Conservation (phyloP, 2,888 invertebrate species). For the Liopterus haemorrhoidalis region DNA sequence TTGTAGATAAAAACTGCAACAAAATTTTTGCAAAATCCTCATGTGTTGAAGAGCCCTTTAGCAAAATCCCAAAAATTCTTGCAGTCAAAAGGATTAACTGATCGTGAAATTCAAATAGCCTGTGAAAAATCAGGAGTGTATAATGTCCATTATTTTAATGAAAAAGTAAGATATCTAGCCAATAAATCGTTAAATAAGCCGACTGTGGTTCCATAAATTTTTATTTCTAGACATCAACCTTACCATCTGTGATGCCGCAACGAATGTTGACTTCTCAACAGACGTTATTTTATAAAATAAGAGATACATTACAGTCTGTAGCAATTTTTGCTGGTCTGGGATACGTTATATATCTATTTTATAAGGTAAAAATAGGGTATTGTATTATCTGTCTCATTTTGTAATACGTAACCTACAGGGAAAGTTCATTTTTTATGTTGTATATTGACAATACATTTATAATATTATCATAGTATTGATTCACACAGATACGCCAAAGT, state of each 20-base stretch:
- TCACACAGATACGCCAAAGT: too few relatives aligned
- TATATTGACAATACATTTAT: too few relatives aligned
- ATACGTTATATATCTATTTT: constrained; percentile 74
- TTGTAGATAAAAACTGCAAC: constrained; percentile 76
- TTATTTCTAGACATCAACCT: constrained; percentile 12
- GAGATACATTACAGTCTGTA: constrained; percentile 65
- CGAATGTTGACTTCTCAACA: constrained; percentile 32
- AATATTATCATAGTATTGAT: too few relatives aligned
- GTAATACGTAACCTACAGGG: too few relatives aligned
- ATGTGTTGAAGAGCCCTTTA: constrained; percentile 68
- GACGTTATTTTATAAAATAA: constrained; percentile 50
- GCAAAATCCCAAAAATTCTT: constrained; percentile 75
- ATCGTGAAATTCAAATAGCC: constrained; percentile 67
- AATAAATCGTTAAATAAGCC: not conserved
- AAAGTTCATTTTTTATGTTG: too few relatives aligned
- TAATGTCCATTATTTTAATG: constrained; percentile 31
- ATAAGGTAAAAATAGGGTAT: constrained; percentile 59
- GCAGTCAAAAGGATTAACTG: constrained; percentile 68
- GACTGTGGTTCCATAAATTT: not conserved
- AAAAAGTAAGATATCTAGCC: constrained; percentile 10
- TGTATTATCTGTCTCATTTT: too few relatives aligned
- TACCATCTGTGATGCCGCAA: constrained; percentile 14
- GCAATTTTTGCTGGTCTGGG: constrained; percentile 71
- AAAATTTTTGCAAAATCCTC: constrained; percentile 81
- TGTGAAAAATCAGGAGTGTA: constrained; percentile 59